These are phyloP conservation scores for Octopus sinensis DNA, from an alignment of 1,140 invertebrate genomes.

Conservation along the genomic window DNA sequence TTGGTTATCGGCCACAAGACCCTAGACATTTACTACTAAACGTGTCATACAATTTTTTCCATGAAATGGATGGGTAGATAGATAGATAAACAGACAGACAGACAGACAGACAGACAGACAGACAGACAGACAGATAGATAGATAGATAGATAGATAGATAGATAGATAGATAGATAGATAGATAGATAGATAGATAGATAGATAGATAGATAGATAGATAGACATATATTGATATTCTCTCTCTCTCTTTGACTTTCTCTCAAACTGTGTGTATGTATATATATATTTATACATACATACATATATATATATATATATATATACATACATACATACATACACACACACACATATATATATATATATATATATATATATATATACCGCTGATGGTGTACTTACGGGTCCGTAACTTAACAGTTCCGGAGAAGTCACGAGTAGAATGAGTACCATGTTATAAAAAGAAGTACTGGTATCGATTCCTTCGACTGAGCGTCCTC, in stretches of 20 bases:
- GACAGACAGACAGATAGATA: background rate
- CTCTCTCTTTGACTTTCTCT: background rate
- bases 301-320: background rate
- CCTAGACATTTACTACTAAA: no score
- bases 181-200: background rate
- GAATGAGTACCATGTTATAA: no score
- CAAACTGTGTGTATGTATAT: background rate
- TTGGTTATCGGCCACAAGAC: no score
- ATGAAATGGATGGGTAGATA: background rate
- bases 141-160: background rate
- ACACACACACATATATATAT: background rate
- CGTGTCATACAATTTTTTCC: no score
- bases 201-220: background rate
- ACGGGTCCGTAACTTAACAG: no score
- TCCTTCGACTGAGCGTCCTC: no score
- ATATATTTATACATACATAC: background rate
- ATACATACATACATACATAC: background rate
- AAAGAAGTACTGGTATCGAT: no score
- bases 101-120: background rate
- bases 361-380: constrained; percentile 2
- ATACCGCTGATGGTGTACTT: no score
- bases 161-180: background rate
- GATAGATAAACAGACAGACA: background rate
- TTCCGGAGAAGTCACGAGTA: no score
- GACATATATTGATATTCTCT: background rate